Evolutionary conservation across 2,113 vertebrate genomes (phyloP), one percentile per base, ranked within the genome.

Genomic region (Sebastes fasciatus): DNA sequence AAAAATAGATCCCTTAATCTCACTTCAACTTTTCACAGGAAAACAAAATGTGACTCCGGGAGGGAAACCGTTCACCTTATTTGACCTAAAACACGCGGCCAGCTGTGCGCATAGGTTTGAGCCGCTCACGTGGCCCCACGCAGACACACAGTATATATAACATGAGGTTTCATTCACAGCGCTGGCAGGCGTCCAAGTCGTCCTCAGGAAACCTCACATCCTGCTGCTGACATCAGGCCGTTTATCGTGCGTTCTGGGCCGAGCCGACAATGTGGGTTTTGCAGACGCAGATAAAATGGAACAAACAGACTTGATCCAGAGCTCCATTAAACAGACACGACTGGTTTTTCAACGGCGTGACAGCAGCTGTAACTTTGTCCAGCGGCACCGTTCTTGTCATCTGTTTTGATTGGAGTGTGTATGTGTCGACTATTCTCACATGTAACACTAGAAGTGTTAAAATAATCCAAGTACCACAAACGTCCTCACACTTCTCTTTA

Each of bases 151-250:
- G 21, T 26, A 13, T 66, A 63, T 74, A 7, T 54, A 60, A 84
- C 81, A 78, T 62, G 19, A 55, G 75, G 60, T 73, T 71, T 49
- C 23, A 68, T 57, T 83, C 67, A 49, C 54, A 60, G 77, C 61
- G 0, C 64, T 86, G 87, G 87, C 78, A 11, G 42, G 1, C 34
- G 6, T 67, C 85, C 84, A 81, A 58, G 2, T 16, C 26, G 74
- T 84, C 81, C 84, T 86, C 74, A 73, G 82, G 66, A 78, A 84
- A 77, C 68, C 77, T 2, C 46, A 40, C 71, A 72, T 83, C 66
- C 83, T 72, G 80, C 70, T 79, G 65, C 19, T 69, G 77, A 84
- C 83, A 60, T 5, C 8, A 46, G 55, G 61, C 57, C 21, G 8
- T 52, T 23, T 34, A 58, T 58, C 11, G 48, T 46, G 63, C 12